A percentile compares a stretch with the other conserved stretches of the same genome.
These are phyloP conservation scores for Bucorvus abyssinicus DNA, from an alignment of 2,797 vertebrate genomes.

Conservation along the genomic window DNA sequence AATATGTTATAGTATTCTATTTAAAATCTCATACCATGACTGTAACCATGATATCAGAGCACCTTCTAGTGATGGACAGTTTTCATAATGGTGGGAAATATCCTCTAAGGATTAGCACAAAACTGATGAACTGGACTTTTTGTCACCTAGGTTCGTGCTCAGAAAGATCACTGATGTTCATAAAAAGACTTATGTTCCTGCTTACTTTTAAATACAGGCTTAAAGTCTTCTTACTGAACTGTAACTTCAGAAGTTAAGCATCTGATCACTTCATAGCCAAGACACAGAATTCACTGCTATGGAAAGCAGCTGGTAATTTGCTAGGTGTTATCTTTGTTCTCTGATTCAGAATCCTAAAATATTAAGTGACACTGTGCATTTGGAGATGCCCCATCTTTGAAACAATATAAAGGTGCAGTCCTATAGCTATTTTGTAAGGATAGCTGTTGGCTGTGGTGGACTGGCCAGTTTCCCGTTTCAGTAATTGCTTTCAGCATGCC, in stretches of 20 bases:
- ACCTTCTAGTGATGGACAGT: neutral
- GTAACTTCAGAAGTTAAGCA: neutral
- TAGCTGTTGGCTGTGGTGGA: neutral
- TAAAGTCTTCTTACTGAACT: neutral
- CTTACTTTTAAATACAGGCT: neutral
- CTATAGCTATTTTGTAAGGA: neutral
- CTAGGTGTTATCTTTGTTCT: neutral
- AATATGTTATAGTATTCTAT: neutral
- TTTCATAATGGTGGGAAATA: neutral
- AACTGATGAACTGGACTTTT: neutral
- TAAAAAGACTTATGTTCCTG: neutral
- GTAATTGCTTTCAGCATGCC: neutral
- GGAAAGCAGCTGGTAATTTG: neutral
- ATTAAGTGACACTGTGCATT: neutral
- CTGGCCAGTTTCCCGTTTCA: neutral
- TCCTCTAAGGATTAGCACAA: neutral
- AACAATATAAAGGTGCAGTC: neutral
- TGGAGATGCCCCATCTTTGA: neutral
- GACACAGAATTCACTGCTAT: neutral
- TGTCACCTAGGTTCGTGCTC: neutral
- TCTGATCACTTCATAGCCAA: neutral
- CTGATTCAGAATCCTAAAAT: too few species aligned
- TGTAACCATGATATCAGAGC: neutral
- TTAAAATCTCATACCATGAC: neutral
- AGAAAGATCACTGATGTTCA: neutral